Percentiles rank a stretch among this genome's conserved stretches.
Conservation (phyloP, 2,888 invertebrate species). For the Yponomeuta evonymella region DNA sequence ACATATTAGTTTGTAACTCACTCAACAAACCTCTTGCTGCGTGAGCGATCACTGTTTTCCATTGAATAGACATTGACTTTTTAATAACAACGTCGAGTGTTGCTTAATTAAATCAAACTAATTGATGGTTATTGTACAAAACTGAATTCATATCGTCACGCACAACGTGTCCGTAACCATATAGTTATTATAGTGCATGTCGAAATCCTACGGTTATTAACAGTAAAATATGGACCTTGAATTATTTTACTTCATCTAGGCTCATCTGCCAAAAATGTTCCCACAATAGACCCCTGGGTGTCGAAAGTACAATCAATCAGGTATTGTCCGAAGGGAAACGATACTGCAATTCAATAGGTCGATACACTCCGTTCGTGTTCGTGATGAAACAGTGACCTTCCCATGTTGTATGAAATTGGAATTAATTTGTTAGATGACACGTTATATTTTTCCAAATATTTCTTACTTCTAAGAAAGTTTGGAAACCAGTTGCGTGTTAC, state of each 20-base stretch:
- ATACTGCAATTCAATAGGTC: conserved; percentile 7
- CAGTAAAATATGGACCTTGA: background rate
- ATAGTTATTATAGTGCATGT: background rate
- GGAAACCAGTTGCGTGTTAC: background rate
- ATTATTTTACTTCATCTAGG: conserved; percentile 5
- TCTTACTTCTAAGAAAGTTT: conserved; percentile 8
- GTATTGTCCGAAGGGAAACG: conserved; percentile 15
- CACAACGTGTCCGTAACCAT: background rate
- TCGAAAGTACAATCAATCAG: conserved; percentile 15
- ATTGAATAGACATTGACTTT: background rate
- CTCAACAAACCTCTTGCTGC: background rate
- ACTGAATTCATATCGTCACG: conserved; percentile 3
- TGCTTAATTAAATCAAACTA: background rate
- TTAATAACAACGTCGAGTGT: background rate
- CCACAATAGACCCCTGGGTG: conserved; percentile 7
- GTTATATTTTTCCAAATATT: conserved; percentile 1
- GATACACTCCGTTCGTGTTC: background rate
- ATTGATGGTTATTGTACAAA: background rate
- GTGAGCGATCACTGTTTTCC: conserved; percentile 1
- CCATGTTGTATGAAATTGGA: conserved; percentile 7
- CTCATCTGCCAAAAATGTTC: background rate
- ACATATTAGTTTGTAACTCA: background rate
- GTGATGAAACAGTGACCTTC: conserved; percentile 16
- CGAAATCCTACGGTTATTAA: background rate
- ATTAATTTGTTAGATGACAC: conserved; percentile 14